A percentile compares a stretch with the other conserved stretches of the same genome.
Evolutionary conservation across 2,113 vertebrate genomes (phyloP).

Genomic region (Indicator indicator): DNA sequence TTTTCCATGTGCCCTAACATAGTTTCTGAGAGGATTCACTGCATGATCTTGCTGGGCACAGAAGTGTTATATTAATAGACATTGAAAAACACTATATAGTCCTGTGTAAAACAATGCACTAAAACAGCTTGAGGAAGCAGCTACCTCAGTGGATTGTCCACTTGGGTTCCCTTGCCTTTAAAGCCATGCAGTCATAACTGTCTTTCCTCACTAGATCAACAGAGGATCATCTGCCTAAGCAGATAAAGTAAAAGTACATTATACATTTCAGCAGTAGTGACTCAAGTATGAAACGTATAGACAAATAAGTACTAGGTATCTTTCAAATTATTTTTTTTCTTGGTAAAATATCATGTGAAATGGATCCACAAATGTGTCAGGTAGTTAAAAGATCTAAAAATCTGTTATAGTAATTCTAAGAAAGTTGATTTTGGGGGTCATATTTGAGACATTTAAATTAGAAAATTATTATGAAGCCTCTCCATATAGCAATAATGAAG

Average conservation of each 20-base stretch:
- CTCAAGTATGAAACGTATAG: neutral
- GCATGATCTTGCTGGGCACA: neutral
- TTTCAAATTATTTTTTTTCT: neutral
- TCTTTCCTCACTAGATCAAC: neutral
- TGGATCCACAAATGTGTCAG: neutral
- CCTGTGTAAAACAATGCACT: neutral
- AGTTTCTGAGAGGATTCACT: neutral
- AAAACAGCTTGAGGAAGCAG: neutral
- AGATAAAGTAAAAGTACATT: neutral
- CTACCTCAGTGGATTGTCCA: neutral
- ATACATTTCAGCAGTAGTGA: neutral
- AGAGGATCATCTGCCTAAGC: neutral
- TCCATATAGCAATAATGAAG: neutral
- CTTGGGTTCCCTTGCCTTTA: neutral
- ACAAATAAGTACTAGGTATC: neutral
- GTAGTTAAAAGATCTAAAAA: neutral
- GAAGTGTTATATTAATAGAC: neutral
- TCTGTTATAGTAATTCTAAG: neutral
- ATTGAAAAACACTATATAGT: neutral
- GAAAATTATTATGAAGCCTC: neutral
- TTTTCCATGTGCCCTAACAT: neutral
- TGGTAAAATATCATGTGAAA: neutral
- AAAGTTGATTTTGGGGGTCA: neutral
- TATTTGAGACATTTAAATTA: neutral
- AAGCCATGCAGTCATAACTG: neutral